These are phyloP conservation scores for Plagodis pulveraria DNA, from an alignment of 2,888 invertebrate species.

Conservation along the genomic window DNA sequence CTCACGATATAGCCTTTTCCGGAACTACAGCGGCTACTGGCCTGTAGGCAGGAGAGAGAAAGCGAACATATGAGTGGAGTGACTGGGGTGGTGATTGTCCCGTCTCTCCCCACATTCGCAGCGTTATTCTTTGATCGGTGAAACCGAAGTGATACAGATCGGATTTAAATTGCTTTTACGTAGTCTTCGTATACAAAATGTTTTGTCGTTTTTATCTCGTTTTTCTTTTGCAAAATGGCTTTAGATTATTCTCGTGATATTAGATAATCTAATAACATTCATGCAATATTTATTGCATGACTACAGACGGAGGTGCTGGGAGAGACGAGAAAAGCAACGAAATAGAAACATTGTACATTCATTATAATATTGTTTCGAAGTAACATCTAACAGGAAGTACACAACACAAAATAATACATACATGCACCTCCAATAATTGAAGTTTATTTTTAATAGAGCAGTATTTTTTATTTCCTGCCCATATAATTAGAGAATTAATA, in stretches of 20 bases:
- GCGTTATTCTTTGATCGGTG: slow-evolving; percentile 32
- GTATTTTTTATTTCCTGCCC: too few relatives aligned
- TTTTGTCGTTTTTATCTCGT: slow-evolving; percentile 17
- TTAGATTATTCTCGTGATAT: slow-evolving; percentile 1
- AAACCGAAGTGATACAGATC: slow-evolving; percentile 32
- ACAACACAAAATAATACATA: slow-evolving; percentile 9
- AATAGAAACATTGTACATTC: slow-evolving; percentile 47
- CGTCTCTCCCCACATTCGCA: slow-evolving; percentile 64
- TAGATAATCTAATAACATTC: slow-evolving; percentile 13
- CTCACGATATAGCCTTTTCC: slow-evolving; percentile 98
- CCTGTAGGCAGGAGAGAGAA: slow-evolving; percentile 88
- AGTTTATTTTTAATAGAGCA: neutral
- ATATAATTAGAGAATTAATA: neutral
- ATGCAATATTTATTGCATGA: slow-evolving; percentile 4
- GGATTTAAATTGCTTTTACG: slow-evolving; percentile 34
- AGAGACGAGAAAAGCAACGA: slow-evolving; percentile 66
- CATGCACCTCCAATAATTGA: slow-evolving; percentile 12
- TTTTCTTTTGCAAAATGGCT: slow-evolving; percentile 5
- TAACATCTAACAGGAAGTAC: slow-evolving; percentile 11
- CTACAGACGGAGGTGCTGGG: slow-evolving; percentile 34
- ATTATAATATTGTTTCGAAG: slow-evolving; percentile 17
- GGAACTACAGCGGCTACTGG: slow-evolving; percentile 96
- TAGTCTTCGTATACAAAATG: slow-evolving; percentile 24
- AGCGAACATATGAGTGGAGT: slow-evolving; percentile 84
- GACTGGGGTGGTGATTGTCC: slow-evolving; percentile 70